Conservation (phyloP, 92 coral and sea anemone species). For the Virgularia gustaviana region DNA sequence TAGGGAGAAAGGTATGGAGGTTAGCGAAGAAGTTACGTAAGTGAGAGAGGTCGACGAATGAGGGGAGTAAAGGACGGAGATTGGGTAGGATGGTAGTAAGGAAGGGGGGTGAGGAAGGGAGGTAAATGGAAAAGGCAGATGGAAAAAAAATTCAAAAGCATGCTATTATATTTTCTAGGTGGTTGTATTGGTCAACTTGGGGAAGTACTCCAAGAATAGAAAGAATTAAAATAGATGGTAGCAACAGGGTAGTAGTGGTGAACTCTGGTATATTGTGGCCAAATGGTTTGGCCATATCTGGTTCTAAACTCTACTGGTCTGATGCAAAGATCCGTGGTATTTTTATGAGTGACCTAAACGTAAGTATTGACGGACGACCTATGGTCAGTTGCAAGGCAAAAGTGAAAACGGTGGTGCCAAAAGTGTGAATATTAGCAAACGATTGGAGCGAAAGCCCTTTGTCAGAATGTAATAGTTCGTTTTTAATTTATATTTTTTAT, state of each 20-base stretch:
- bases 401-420: background rate
- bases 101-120: background rate
- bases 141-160: background rate
- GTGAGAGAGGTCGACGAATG: no score
- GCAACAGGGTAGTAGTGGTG: conserved; percentile 44
- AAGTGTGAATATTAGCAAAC: no score
- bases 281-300: conserved; percentile 75
- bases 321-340: conserved; percentile 79
- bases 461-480: no score
- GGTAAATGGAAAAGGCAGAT: background rate
- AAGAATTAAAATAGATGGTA: conserved; percentile 61
- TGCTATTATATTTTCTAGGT: conserved; percentile 46
- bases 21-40: no score
- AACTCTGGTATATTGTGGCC: conserved; percentile 73
- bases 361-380: conserved; percentile 21
- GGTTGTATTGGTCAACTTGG: conserved; percentile 93
- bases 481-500: no score
- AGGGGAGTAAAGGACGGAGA: no score
- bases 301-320: conserved; percentile 70
- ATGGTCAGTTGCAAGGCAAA: background rate
- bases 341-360: conserved; percentile 66
- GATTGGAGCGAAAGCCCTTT: no score
- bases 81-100: no score
- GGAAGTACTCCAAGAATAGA: conserved; percentile 76
- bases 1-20: no score